Evolutionary conservation across 2,888 invertebrate species (phyloP).

Genomic region (Leptopterna dolabrata): DNA sequence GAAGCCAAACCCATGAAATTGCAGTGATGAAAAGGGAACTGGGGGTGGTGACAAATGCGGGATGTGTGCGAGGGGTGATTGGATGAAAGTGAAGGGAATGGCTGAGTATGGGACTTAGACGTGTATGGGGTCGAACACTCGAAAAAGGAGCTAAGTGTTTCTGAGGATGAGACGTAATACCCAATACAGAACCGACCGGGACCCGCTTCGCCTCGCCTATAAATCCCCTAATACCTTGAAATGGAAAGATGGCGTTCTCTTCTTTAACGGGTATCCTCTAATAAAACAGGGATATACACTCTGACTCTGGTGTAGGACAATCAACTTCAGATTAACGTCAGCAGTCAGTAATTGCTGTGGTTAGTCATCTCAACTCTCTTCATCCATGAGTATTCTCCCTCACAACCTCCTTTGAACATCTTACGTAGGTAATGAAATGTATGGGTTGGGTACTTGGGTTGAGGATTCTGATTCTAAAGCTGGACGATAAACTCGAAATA

Average conservation of each 20-base stretch:
- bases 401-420: neutral
- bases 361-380: neutral
- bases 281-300: slow-evolving; percentile 18
- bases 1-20: neutral
- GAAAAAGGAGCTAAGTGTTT: slow-evolving; percentile 36
- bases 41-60: neutral
- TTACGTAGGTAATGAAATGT: neutral
- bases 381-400: neutral
- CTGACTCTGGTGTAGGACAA: neutral
- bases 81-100: neutral
- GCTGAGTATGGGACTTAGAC: neutral
- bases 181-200: slow-evolving; percentile 18
- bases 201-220: neutral
- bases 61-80: neutral
- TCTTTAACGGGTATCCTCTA: neutral
- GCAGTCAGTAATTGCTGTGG: neutral
- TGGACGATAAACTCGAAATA: too few species aligned
- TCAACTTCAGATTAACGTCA: slow-evolving; percentile 13
- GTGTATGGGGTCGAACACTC: neutral
- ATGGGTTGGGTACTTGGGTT: too few species aligned
- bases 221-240: slow-evolving; percentile 22
- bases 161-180: slow-evolving; percentile 37
- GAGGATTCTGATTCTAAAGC: too few species aligned
- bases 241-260: slow-evolving; percentile 6
- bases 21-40: neutral